phyloP scores from a whole-genome alignment of 2,113 vertebrate genomes.

The Saccopteryx bilineata region DNA sequence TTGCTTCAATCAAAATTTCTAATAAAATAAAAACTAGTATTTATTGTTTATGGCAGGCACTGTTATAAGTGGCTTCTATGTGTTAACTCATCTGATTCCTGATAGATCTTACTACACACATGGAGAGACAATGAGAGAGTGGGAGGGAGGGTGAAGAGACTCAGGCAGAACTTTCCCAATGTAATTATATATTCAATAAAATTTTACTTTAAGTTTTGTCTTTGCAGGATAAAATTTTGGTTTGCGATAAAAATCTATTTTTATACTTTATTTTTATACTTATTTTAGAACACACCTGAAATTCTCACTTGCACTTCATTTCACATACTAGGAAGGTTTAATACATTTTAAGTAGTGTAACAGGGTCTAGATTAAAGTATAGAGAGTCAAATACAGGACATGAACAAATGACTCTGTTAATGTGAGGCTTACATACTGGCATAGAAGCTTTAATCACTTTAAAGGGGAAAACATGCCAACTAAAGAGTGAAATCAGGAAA shows the following conservation, averaged over 20 bases:
- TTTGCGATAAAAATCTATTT: background rate
- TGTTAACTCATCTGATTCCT: background rate
- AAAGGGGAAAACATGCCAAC: background rate
- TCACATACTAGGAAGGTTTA: conserved; percentile 10
- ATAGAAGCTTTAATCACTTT: background rate
- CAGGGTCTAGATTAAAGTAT: background rate
- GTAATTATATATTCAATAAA: background rate
- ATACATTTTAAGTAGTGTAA: background rate
- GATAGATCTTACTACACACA: background rate
- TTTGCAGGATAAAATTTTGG: background rate
- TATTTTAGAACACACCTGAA: background rate
- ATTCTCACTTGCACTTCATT: conserved; percentile 36
- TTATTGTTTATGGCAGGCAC: background rate
- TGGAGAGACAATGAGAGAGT: background rate
- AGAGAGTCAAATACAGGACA: background rate
- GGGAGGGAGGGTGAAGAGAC: background rate
- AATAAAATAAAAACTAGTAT: conserved; percentile 7
- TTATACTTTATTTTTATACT: background rate
- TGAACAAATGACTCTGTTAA: background rate
- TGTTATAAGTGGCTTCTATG: background rate
- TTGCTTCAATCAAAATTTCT: background rate
- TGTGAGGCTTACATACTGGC: background rate
- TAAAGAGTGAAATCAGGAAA: conserved; percentile 23
- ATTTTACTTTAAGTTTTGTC: background rate
- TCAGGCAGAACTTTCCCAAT: background rate